A percentile compares a stretch with the other conserved stretches of the same genome.
phyloP scores from a whole-genome alignment of 1,140 invertebrate genomes.

The Xylocopa sonorina region DNA sequence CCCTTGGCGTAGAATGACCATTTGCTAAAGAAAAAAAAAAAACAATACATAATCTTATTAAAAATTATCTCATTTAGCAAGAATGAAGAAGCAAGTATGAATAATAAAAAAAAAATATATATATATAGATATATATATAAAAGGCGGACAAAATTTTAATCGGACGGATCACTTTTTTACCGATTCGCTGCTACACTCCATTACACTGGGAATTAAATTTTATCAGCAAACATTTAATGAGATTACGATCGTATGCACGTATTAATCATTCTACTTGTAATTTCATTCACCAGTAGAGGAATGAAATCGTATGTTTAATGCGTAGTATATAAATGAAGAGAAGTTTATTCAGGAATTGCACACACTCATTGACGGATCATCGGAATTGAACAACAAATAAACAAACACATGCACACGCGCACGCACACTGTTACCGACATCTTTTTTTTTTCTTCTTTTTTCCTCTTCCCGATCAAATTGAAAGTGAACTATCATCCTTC shows the following conservation, averaged over 20 bases:
- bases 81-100: neutral
- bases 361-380: conserved; percentile 47
- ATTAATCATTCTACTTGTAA: neutral
- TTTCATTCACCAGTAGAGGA: neutral
- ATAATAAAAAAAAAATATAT: conserved; percentile 10
- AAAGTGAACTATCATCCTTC: conserved; percentile 44
- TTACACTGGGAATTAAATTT: conserved; percentile 40
- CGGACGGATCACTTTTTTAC: conserved; percentile 62
- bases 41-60: conserved; percentile 60
- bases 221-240: conserved; percentile 7
- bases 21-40: conserved; percentile 50
- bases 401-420: neutral
- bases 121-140: too few species aligned
- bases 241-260: conserved; percentile 17
- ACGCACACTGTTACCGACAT: conserved; percentile 48
- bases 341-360: conserved; percentile 65
- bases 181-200: conserved; percentile 51
- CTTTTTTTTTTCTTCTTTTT: conserved; percentile 26
- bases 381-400: conserved; percentile 78
- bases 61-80: conserved; percentile 58
- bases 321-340: conserved; percentile 36
- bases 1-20: conserved; percentile 76
- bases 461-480: conserved; percentile 68
- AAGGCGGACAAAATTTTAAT: conserved; percentile 59
- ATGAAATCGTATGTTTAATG: conserved; percentile 24